Percentiles rank a stretch among this genome's conserved stretches.
These are phyloP conservation scores for Agrotis segetum DNA, from an alignment of 2,888 invertebrate species.

Conservation along the genomic window DNA sequence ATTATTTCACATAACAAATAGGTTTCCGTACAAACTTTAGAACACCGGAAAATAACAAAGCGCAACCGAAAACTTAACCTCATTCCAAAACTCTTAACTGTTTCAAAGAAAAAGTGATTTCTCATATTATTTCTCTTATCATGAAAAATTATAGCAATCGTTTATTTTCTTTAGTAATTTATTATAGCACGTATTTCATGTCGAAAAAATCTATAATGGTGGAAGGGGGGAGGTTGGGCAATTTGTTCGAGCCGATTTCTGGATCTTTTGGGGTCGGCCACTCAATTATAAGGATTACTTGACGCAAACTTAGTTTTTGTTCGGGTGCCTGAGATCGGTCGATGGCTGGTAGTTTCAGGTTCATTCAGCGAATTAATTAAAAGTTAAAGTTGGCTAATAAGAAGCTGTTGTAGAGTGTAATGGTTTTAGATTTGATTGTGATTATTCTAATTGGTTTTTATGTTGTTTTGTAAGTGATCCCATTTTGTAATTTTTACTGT, in stretches of 20 bases:
- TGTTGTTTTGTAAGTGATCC: slow-evolving; percentile 7
- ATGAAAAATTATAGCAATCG: slow-evolving; percentile 54
- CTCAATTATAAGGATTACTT: slow-evolving; percentile 57
- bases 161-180: slow-evolving; percentile 60
- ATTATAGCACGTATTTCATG: slow-evolving; percentile 49
- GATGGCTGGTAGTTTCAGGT: slow-evolving; percentile 25
- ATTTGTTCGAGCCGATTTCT: slow-evolving; percentile 48
- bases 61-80: slow-evolving; percentile 37
- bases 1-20: slow-evolving; percentile 14
- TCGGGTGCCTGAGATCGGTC: slow-evolving; percentile 12
- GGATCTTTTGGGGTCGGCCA: slow-evolving; percentile 21
- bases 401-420: slow-evolving; percentile 17
- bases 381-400: slow-evolving; percentile 44
- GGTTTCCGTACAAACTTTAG: slow-evolving; percentile 8
- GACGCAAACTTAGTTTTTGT: slow-evolving; percentile 51
- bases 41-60: slow-evolving; percentile 13
- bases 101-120: slow-evolving; percentile 56
- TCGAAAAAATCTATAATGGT: slow-evolving; percentile 38
- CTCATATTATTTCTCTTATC: slow-evolving; percentile 52
- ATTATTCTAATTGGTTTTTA: slow-evolving; percentile 23
- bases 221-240: slow-evolving; percentile 14
- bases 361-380: slow-evolving; percentile 29
- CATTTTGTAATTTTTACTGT: too few relatives aligned
- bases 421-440: slow-evolving; percentile 6
- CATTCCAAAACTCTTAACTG: slow-evolving; percentile 44